Evolutionary conservation across 2,797 vertebrate species (phyloP), one percentile per base, ranked within the genome.

Genomic region (Hydrophis major): DNA sequence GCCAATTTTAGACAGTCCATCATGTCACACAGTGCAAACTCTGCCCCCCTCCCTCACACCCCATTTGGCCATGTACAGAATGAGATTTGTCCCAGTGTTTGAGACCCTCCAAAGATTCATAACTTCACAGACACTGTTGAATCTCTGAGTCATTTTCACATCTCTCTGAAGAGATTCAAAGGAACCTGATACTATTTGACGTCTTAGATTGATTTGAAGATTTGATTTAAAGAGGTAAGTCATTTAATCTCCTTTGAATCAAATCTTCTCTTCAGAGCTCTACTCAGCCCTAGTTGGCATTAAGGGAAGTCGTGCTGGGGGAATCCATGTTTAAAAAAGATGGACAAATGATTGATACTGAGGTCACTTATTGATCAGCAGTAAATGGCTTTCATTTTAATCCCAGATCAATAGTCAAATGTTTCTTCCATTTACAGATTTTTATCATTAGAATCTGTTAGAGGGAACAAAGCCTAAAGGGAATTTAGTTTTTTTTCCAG

Each of bases 181-280:
- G 78, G 42, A 83, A 47, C 22, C 37, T 83, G 78, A 83, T 83
- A 47, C 78, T 83, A 83, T 83, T 47, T 47, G 78, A 83, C 20
- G 22, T 22, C 78, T 83, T 25, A 47, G 42, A 47, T 83, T 83
- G 37, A 83, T 83, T 47, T 2, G 10, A 83, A 83, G 37, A 83
- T 47, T 2, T 66, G 86, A 95, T 94, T 95, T 93, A 86, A 83
- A 83, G 78, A 83, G 78, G 22, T 83, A 37, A 83, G 74, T 83
- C 78, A 83, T 83, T 42, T 83, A 83, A 83, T 83, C 78, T 83
- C 20, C 78, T 83, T 83, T 47, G 78, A 83, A 83, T 83, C 22
- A 47, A 83, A 83, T 83, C 42, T 47, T 83, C 78, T 47, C 37
- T 83, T 47, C 78, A 47, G 78, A 83, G 42, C 10, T 12, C 42